phyloP scores from a whole-genome alignment of 2,888 invertebrate genomes.

The Drosophila vallismaia region DNA sequence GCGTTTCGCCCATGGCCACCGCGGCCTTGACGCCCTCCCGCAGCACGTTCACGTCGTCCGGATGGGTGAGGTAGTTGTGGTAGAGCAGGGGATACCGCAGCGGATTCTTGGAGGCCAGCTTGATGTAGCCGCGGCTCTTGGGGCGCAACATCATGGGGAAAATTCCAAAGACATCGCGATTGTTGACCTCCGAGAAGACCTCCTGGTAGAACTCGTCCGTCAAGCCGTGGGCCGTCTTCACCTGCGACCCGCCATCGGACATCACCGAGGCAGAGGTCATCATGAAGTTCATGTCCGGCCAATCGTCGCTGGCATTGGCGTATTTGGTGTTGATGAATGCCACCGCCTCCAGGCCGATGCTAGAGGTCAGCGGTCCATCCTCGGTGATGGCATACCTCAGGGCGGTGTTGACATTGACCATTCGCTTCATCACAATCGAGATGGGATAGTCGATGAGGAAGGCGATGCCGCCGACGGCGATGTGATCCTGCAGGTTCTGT shows the following conservation, averaged over 20 bases:
- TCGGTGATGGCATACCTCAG: constrained; percentile 93
- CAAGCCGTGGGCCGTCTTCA: constrained; percentile 92
- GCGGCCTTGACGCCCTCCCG: constrained; percentile 95
- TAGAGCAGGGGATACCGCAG: constrained; percentile 93
- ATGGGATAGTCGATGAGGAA: constrained; percentile 92
- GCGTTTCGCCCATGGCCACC: constrained; percentile 91
- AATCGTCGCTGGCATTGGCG: constrained; percentile 93
- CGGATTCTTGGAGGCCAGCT: constrained; percentile 88
- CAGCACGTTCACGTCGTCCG: constrained; percentile 92
- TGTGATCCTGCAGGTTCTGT: constrained; percentile 94
- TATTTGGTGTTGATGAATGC: constrained; percentile 95
- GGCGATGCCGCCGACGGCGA: constrained; percentile 92
- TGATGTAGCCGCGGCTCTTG: constrained; percentile 92
- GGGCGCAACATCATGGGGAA: constrained; percentile 96
- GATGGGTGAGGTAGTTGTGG: constrained; percentile 95
- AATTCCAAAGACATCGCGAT: constrained; percentile 91
- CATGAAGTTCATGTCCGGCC: constrained; percentile 97
- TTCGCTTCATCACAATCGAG: constrained; percentile 90
- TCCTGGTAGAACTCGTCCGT: constrained; percentile 92
- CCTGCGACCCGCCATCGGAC: constrained; percentile 93
- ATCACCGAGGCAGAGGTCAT: constrained; percentile 92
- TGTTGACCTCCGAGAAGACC: constrained; percentile 89
- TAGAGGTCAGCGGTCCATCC: constrained; percentile 93
- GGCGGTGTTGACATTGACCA: constrained; percentile 93
- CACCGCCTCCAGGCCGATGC: constrained; percentile 93